Base-by-base conservation (phyloP, 2,113 vertebrate genomes). In the human region DNA sequence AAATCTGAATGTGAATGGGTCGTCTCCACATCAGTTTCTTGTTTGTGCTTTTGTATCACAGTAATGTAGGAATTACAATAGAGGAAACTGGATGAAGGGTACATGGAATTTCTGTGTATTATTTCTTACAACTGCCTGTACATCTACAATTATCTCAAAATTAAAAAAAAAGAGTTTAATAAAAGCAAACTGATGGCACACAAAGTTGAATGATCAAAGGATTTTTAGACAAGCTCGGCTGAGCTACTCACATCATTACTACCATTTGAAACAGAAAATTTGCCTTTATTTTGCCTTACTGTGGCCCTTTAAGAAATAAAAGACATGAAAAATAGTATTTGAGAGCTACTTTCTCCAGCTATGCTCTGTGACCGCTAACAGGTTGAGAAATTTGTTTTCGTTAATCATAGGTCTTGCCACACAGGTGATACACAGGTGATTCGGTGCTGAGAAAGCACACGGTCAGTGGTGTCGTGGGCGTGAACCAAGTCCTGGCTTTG, bases 401-500 rank as follows among this genome's bases (percentile, higher is more conserved):
- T 66, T 72, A 55, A 55, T 81, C 16, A 76, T 35, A 14, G 66
- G 13, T 86, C 64, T 66, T 73, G 32, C 12, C 20, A 7, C 23
- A 40, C 22, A 66, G 16, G 23, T 35, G 30, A n/a, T 13, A 7
- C 23, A 40, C 22, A 66, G 16, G 23, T 35, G 30, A n/a, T 13
- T 23, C 13, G 1, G 23, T 45, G 13, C 48, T 23, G 2, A 30
- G 40, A 66, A 73, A 68, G 18, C 7, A 2, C 13, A 17, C 0
- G 0, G 8, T 64, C 20, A 3, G 0, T 3, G 30, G 50, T n/a
- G 23, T 79, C 8, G 0, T 9, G 5, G 11, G 2, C 8, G 38
- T 0, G 27, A 75, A 27, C 23, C 48, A 27, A 38, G 68, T 14
- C 17, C 84, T 40, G 55, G 17, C 59, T 85, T 38, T 75, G 17